A percentile compares a stretch with the other conserved stretches of the same genome.
phyloP scores from a whole-genome alignment of 2,797 vertebrate genomes.

The Chelmon rostratus region DNA sequence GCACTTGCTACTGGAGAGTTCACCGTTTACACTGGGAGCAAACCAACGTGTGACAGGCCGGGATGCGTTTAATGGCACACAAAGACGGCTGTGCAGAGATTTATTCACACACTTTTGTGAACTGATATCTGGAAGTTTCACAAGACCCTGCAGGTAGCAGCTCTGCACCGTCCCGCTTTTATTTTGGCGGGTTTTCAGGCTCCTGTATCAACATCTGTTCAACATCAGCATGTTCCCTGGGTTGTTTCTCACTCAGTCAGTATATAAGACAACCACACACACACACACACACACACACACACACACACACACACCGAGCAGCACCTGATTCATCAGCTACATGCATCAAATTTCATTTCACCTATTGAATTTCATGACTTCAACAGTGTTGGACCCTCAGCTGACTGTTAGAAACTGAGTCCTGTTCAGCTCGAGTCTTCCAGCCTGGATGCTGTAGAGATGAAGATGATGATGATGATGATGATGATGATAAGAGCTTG shows the following conservation, averaged over 20 bases:
- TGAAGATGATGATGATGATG: too few species aligned
- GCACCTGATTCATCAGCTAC: neutral
- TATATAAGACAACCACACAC: constrained; percentile 14
- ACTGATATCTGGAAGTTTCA: neutral
- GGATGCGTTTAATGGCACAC: too few species aligned
- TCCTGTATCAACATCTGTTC: constrained; percentile 54
- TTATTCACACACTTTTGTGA: neutral
- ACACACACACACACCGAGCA: constrained; percentile 14
- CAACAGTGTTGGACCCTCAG: neutral
- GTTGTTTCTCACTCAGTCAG: constrained; percentile 36
- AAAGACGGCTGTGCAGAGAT: too few species aligned
- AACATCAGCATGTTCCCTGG: constrained; percentile 47
- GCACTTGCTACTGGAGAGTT: neutral
- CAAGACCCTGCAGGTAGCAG: constrained; percentile 4
- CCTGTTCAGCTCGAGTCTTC: neutral
- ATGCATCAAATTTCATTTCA: neutral
- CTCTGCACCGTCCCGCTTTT: constrained; percentile 6
- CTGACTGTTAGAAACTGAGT: neutral
- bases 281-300: constrained; percentile 15
- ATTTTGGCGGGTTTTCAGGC: constrained; percentile 34
- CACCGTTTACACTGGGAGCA: neutral
- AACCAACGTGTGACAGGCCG: neutral
- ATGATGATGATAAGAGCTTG: too few species aligned
- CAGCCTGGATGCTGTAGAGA: neutral
- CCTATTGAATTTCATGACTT: neutral